Evolutionary conservation across 2,113 vertebrate genomes (phyloP).

Genomic region (Tachysurus vachellii): DNA sequence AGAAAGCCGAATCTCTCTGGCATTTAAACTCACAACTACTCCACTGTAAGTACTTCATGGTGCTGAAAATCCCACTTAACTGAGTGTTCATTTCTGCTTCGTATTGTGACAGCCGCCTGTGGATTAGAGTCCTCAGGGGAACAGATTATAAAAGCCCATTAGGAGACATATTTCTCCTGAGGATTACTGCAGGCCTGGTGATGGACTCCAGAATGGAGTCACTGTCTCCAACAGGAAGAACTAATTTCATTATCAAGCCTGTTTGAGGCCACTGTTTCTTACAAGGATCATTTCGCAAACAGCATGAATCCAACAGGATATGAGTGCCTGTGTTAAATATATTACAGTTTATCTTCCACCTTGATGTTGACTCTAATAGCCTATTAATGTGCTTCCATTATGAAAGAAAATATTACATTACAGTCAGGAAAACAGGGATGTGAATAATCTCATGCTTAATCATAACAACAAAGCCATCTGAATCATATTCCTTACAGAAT

Average conservation of each 20-base stretch:
- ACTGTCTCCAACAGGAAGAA: slow-evolving; percentile 39
- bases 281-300: slow-evolving; percentile 29
- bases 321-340: slow-evolving; percentile 16
- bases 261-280: slow-evolving; percentile 24
- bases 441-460: slow-evolving; percentile 12
- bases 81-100: slow-evolving; percentile 36
- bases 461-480: slow-evolving; percentile 10
- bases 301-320: slow-evolving; percentile 43
- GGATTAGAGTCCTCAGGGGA: slow-evolving; percentile 48
- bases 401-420: slow-evolving; percentile 12
- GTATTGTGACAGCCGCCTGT: slow-evolving; percentile 32
- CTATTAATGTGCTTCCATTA: slow-evolving; percentile 36
- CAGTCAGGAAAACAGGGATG: background rate
- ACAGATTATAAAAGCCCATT: slow-evolving; percentile 47
- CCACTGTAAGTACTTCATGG: slow-evolving; percentile 23
- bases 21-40: slow-evolving; percentile 1
- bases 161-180: slow-evolving; percentile 36
- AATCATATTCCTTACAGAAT: background rate
- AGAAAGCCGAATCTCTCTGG: background rate
- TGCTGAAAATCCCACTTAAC: slow-evolving; percentile 35
- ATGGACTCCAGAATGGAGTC: slow-evolving; percentile 29
- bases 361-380: slow-evolving; percentile 30
- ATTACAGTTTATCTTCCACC: slow-evolving; percentile 21
- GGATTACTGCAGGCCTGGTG: slow-evolving; percentile 46
- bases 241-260: slow-evolving; percentile 39